Conservation (phyloP, 30 jellyfish, hydroid and myxozoan genomes). For the Turritopsis dohrnii region DNA sequence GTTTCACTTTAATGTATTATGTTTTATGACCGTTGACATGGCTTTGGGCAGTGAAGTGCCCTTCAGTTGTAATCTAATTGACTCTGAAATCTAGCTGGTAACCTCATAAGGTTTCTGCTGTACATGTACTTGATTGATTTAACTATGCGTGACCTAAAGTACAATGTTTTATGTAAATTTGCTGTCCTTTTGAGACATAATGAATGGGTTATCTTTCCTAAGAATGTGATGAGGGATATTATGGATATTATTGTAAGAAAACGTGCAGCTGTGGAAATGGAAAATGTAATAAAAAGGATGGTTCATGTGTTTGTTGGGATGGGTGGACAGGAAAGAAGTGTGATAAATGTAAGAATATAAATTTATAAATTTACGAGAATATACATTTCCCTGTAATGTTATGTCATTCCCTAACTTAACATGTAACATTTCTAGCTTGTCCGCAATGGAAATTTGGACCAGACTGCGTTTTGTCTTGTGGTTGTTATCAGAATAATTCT, state of each 20-base stretch:
- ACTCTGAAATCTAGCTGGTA: too few species aligned
- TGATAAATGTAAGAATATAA: background rate
- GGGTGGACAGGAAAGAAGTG: constrained; percentile 64
- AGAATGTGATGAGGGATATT: constrained; percentile 43
- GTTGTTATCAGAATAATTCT: constrained; percentile 40
- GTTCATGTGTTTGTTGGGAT: constrained; percentile 43
- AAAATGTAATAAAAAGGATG: constrained; percentile 42
- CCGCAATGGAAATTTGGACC: constrained; percentile 33
- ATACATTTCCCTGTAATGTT: too few species aligned
- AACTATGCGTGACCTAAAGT: too few species aligned
- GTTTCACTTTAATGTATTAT: too few species aligned
- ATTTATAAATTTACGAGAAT: too few species aligned
- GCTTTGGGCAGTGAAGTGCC: too few species aligned
- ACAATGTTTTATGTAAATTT: background rate
- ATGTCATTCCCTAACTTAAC: background rate
- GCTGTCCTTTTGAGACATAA: background rate
- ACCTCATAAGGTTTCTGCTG: too few species aligned
- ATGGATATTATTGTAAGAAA: constrained; percentile 47
- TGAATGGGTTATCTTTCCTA: background rate
- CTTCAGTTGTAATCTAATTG: too few species aligned
- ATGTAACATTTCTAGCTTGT: constrained; percentile 17
- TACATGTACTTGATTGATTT: too few species aligned
- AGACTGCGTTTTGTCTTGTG: constrained; percentile 36
- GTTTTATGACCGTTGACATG: background rate
- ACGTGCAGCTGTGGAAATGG: constrained; percentile 54